Evolutionary conservation across 2,888 invertebrate species (phyloP), one percentile per base, ranked within the genome.

Genomic region (Pristionchus japonicus): DNA sequence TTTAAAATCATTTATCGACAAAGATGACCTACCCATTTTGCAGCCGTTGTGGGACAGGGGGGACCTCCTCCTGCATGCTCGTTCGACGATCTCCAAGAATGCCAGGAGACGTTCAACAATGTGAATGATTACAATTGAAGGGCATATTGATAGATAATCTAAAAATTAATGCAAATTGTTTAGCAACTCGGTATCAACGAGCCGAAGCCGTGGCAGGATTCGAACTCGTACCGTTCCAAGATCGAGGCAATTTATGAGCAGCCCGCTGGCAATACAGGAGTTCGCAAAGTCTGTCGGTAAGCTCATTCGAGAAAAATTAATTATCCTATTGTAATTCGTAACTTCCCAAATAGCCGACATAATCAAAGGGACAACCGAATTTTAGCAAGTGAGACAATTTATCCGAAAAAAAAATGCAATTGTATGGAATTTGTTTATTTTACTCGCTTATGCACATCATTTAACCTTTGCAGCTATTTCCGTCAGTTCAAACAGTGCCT

Each of bases 121-220:
- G 86, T 86, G 15, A 3, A 13, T 31, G 13, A 13, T 57, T 37
- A 27, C 15, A 27, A 43, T 20, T 43, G 15, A 37, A 31, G n/a
- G n/a, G n/a, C 49, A 15, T 27, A 43, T 80, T 4, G 17, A 31
- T 31, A 1, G 1, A 43, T 37, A 15, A 43, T 3, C 13, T 15
- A n/a, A 31, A 31, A 47, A 49, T 47, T 4, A 2, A 80, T 27
- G 9, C 57, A 74, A 47, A 27, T n/a, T 49, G n/a, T 85, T 34
- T 17, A 86, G 86, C 49, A 27, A 0, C 86, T 86, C 6, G 49
- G 49, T n/a, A 86, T 86, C 70, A 43, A 31, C 15, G 86, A 86
- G 49, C 70, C 86, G 13, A 20, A 70, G 70, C 86, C 86, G 34
- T 86, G 86, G 86, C 47, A 67, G 49, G 86, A 86, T 70, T 86